Evolutionary conservation across 2,888 invertebrate species (phyloP).

Genomic region (Mimumesa dahlbomi): DNA sequence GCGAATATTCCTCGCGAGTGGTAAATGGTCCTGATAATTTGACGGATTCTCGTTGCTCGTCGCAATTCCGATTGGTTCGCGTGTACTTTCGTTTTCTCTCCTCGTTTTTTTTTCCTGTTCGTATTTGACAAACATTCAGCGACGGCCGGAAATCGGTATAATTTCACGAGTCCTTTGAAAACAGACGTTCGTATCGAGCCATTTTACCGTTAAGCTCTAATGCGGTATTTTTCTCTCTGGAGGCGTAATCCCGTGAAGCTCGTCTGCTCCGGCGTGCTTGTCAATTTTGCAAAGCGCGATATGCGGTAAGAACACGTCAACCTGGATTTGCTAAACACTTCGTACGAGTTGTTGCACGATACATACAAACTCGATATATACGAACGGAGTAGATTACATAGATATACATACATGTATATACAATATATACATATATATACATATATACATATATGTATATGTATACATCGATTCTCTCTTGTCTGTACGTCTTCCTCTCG

Average conservation of each 20-base stretch:
- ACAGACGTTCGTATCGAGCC: not conserved
- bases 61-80: no score
- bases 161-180: not conserved
- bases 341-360: constrained; percentile 56
- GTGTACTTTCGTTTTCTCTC: no score
- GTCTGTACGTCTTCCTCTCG: constrained; percentile 55
- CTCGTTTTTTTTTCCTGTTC: no score
- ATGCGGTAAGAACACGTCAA: constrained; percentile 39
- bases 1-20: no score
- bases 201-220: not conserved
- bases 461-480: constrained; percentile 54
- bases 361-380: no score
- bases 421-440: not conserved
- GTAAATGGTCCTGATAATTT: no score
- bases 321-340: constrained; percentile 65
- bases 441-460: constrained; percentile 16
- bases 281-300: constrained; percentile 48
- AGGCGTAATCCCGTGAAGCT: constrained; percentile 39
- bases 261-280: constrained; percentile 37
- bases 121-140: no score
- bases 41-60: no score
- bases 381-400: no score
- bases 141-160: no score
- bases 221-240: not conserved
- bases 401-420: constrained; percentile 37